These are phyloP conservation scores for Centrocercus urophasianus DNA, from an alignment of 2,113 vertebrate species.

Conservation along the genomic window DNA sequence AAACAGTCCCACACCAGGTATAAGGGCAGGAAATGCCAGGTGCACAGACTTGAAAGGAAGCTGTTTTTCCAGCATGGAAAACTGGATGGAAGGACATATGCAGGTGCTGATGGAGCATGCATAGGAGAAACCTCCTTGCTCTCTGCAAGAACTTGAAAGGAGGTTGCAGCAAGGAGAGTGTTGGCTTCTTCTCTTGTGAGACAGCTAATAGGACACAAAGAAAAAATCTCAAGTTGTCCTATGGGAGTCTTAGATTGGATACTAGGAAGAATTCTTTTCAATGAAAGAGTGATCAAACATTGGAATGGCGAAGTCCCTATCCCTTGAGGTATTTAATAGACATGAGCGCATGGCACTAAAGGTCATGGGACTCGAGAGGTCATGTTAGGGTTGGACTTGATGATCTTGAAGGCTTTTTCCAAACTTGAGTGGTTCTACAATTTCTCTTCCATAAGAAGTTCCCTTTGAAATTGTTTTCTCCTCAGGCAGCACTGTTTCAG, in stretches of 20 bases:
- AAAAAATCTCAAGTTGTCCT: background rate
- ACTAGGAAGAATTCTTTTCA: background rate
- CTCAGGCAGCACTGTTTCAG: background rate
- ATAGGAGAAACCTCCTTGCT: background rate
- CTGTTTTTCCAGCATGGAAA: background rate
- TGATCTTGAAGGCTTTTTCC: background rate
- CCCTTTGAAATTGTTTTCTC: background rate
- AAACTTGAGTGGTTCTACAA: background rate
- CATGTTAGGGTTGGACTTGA: background rate
- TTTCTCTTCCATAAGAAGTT: background rate
- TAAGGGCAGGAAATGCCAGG: background rate
- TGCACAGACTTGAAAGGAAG: background rate
- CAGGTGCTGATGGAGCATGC: accelerated
- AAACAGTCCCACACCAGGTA: background rate
- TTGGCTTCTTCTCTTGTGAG: background rate
- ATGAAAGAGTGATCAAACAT: background rate
- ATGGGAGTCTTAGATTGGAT: background rate
- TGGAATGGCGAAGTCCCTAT: background rate
- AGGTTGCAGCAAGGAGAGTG: background rate
- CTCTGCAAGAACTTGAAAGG: background rate
- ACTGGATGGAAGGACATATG: background rate
- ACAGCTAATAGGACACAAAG: background rate
- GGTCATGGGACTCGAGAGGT: background rate
- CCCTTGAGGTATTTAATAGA: background rate
- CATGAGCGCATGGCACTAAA: too few species aligned